Conservation (phyloP, 2,797 vertebrate genomes). For the Gallinago solitaria region DNA sequence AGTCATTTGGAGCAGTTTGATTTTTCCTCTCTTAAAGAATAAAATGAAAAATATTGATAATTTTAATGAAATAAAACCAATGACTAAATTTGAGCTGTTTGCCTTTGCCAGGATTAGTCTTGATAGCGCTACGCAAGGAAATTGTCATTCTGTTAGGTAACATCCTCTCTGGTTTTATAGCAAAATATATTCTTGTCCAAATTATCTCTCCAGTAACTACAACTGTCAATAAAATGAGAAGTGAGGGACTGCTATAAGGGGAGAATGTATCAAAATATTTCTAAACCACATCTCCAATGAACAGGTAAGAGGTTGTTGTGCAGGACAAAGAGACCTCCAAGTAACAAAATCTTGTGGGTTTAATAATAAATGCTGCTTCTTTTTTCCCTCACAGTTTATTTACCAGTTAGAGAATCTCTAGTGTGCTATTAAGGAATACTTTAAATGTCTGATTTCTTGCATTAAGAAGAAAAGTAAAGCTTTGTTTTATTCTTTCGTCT, state of each 20-base stretch:
- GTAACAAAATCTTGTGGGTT: not conserved
- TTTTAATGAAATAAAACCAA: not conserved
- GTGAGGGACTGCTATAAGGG: not conserved
- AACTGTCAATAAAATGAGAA: not conserved
- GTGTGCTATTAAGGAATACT: not conserved
- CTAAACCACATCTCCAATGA: not conserved
- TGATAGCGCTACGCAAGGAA: not conserved
- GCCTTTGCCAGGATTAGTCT: not conserved
- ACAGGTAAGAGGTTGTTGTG: not conserved
- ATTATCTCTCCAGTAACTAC: not conserved
- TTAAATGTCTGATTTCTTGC: not conserved
- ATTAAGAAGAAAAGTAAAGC: not conserved
- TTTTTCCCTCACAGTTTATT: not conserved
- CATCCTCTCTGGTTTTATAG: not conserved
- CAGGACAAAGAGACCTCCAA: not conserved
- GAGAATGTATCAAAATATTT: not conserved
- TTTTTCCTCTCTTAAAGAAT: not conserved
- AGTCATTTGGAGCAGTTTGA: not conserved
- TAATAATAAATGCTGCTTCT: not conserved
- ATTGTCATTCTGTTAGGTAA: not conserved
- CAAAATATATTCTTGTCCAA: not conserved
- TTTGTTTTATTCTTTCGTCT: constrained; percentile 45
- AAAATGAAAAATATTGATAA: not conserved
- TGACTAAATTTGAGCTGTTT: not conserved
- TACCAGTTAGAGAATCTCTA: not conserved